These are phyloP conservation scores for Neoitamus cyanurus DNA, from an alignment of 2,888 invertebrate genomes.

Conservation along the genomic window DNA sequence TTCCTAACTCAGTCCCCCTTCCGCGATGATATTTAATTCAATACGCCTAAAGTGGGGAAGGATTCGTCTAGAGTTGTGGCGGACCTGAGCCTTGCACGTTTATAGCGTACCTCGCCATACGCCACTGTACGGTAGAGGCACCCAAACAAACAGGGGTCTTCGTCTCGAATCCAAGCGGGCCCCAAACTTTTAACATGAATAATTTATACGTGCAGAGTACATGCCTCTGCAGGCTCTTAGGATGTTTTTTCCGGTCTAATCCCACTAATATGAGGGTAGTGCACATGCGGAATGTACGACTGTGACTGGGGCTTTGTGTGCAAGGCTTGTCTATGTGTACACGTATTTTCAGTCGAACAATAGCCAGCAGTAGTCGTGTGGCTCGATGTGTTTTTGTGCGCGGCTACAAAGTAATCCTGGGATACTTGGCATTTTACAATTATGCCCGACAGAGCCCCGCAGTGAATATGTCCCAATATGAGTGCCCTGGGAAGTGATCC, in stretches of 20 bases:
- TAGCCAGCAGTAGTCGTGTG: neutral
- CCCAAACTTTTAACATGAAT: constrained; percentile 23
- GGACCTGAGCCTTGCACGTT: neutral
- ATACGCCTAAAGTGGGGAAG: neutral
- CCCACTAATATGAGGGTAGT: constrained; percentile 15
- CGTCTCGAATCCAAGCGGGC: constrained; percentile 21
- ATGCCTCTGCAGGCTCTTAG: neutral
- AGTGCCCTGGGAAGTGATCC: neutral
- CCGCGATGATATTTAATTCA: constrained; percentile 13
- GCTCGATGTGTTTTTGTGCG: constrained; percentile 13
- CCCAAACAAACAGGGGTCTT: constrained; percentile 27
- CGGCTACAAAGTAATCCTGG: neutral
- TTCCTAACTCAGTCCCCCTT: neutral
- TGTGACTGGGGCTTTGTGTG: neutral
- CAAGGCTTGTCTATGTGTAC: neutral
- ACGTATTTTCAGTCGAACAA: neutral
- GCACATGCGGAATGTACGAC: neutral
- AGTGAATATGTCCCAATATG: neutral
- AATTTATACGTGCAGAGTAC: constrained; percentile 10
- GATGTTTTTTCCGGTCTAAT: constrained; percentile 20
- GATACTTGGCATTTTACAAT: neutral
- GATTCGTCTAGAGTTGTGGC: neutral
- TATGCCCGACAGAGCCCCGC: neutral
- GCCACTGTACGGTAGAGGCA: neutral
- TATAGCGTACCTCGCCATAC: neutral